Conservation (phyloP, 2,113 vertebrate genomes). For the Phalacrocorax brasilianus region DNA sequence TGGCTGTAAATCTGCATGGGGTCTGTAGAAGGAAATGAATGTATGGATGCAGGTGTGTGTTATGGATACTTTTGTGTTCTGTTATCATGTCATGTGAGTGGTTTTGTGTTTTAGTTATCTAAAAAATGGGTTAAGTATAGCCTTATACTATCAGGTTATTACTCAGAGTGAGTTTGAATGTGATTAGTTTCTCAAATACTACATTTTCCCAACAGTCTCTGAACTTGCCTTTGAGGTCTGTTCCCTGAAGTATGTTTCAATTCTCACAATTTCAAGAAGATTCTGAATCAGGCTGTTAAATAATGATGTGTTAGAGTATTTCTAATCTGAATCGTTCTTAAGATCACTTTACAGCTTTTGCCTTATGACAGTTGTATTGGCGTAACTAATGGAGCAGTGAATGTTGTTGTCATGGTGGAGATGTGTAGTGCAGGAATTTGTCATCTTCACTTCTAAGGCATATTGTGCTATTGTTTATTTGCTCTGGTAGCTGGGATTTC, state of each 20-base stretch:
- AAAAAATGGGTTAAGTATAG: not conserved
- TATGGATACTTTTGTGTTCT: not conserved
- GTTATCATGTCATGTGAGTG: not conserved
- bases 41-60: not conserved
- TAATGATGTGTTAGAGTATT: not conserved
- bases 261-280: not conserved
- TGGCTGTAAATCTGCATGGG: not conserved
- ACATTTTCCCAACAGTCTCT: not conserved
- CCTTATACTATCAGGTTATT: not conserved
- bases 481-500: not conserved
- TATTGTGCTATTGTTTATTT: not conserved
- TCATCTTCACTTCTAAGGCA: not conserved
- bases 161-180: not conserved
- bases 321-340: not conserved
- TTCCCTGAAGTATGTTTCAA: not conserved
- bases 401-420: not conserved
- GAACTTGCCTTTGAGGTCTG: not conserved
- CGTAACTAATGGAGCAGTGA: slow-evolving; percentile 2
- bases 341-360: not conserved
- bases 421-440: not conserved
- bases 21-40: not conserved
- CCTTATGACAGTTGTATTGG: not conserved
- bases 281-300: not conserved
- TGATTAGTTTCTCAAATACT: not conserved
- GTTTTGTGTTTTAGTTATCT: not conserved